Percentiles rank a stretch among this genome's conserved stretches.
Evolutionary conservation across 2,797 vertebrate genomes (phyloP).

Genomic region (Apogon hyalosoma): DNA sequence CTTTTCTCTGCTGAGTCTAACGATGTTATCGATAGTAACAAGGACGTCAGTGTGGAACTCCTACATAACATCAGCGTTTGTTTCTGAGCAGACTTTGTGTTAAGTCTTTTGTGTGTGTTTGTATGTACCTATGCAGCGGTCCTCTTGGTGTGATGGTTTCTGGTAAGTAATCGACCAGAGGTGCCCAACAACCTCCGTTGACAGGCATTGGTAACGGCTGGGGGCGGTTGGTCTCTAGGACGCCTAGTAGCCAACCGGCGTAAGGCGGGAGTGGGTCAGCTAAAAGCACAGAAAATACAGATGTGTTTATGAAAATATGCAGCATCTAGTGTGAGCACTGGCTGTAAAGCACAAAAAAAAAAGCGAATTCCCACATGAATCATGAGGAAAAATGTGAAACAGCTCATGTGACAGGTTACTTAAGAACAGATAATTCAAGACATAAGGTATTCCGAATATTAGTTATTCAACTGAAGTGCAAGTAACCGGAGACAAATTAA

Average conservation of each 20-base stretch:
- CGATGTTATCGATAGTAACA: constrained; percentile 11
- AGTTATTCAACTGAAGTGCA: too few relatives aligned
- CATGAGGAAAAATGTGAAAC: neutral
- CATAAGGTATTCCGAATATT: constrained; percentile 9
- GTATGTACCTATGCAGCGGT: constrained; percentile 92
- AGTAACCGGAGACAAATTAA: too few relatives aligned
- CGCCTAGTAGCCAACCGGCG: constrained; percentile 93
- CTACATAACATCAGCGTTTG: neutral
- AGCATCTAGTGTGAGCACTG: neutral
- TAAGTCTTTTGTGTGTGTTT: constrained; percentile 2
- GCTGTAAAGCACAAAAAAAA: neutral
- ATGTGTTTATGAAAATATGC: neutral
- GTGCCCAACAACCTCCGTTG: constrained; percentile 98
- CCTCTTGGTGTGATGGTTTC: constrained; percentile 97
- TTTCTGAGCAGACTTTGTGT: neutral
- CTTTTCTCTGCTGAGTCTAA: constrained; percentile 27
- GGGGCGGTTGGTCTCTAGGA: constrained; percentile 93
- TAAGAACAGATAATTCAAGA: constrained; percentile 6
- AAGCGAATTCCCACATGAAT: neutral
- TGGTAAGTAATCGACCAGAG: constrained; percentile 96
- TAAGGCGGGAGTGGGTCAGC: constrained; percentile 96
- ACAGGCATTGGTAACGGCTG: constrained; percentile 97
- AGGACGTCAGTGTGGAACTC: neutral
- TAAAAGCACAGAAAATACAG: constrained; percentile 48
- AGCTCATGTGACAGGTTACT: constrained; percentile 1